phyloP scores from a whole-genome alignment of 2,113 vertebrate genomes.

The Serinus canaria region DNA sequence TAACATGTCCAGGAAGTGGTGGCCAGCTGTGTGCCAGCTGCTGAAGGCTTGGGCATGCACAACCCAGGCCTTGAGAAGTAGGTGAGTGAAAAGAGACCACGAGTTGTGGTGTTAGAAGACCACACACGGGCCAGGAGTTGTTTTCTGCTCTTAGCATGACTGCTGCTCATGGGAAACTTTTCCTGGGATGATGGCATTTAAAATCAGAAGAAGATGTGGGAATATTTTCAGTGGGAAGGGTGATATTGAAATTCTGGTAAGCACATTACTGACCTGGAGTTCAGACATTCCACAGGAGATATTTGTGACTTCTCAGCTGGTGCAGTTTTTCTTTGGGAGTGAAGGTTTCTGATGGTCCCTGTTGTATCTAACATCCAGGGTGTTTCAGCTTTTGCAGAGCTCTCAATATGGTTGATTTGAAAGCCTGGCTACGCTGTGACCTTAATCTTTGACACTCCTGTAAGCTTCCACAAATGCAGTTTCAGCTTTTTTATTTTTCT shows the following conservation, averaged over 20 bases:
- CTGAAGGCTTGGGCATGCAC: neutral
- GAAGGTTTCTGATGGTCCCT: neutral
- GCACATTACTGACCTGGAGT: neutral
- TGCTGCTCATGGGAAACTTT: neutral
- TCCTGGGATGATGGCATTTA: neutral
- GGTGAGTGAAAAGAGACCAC: neutral
- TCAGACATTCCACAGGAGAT: neutral
- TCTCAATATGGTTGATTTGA: neutral
- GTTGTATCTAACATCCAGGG: neutral
- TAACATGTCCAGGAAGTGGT: neutral
- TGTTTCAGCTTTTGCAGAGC: neutral
- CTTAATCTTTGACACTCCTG: neutral
- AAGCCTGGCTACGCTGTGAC: neutral
- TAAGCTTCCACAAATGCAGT: neutral
- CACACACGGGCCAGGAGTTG: neutral
- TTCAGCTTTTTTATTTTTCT: neutral
- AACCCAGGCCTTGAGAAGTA: neutral
- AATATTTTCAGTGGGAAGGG: neutral
- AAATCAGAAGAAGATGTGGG: neutral
- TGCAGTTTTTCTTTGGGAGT: neutral
- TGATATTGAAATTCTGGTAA: neutral
- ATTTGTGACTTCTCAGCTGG: neutral
- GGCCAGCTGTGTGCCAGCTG: neutral
- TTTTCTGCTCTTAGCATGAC: neutral
- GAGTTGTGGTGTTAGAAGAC: neutral